Evolutionary conservation across 35 echinoderm and acorn worm genomes (phyloP).

Genomic region (Heliocidaris erythrogramma): DNA sequence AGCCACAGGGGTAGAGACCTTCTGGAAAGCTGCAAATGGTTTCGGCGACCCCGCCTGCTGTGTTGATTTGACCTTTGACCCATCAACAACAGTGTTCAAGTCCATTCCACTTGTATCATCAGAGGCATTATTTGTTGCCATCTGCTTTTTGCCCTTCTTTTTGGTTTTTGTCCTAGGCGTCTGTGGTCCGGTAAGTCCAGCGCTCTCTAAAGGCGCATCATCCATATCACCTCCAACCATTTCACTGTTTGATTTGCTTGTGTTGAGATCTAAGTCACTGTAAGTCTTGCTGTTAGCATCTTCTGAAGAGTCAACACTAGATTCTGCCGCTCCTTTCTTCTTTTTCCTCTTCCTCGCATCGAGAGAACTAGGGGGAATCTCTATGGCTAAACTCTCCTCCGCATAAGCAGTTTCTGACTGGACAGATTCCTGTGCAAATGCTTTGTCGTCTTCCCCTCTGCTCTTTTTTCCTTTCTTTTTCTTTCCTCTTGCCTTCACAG

Average conservation of each 20-base stretch:
- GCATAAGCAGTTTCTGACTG: background rate
- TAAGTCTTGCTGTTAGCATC: background rate
- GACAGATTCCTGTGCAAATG: background rate
- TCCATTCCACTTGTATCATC: background rate
- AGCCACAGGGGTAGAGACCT: conserved; percentile 49
- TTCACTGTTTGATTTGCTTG: background rate
- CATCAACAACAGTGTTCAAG: background rate
- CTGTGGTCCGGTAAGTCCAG: background rate
- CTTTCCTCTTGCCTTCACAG: background rate
- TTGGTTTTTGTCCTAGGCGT: conserved; percentile 18
- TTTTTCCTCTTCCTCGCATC: background rate
- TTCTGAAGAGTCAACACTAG: background rate
- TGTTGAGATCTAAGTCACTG: background rate
- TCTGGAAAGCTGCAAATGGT: conserved; percentile 70
- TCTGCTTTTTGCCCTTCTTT: background rate
- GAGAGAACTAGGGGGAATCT: background rate
- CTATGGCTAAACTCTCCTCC: background rate
- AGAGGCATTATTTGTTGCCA: background rate
- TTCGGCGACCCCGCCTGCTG: background rate
- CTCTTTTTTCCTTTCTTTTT: conserved; percentile 34
- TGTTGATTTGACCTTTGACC: background rate
- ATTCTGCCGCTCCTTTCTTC: background rate
- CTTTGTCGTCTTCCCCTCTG: background rate
- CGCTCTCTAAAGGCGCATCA: background rate
- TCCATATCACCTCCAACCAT: background rate